Base-by-base conservation (phyloP, 1,140 invertebrate species). In the Calosoma granatense region DNA sequence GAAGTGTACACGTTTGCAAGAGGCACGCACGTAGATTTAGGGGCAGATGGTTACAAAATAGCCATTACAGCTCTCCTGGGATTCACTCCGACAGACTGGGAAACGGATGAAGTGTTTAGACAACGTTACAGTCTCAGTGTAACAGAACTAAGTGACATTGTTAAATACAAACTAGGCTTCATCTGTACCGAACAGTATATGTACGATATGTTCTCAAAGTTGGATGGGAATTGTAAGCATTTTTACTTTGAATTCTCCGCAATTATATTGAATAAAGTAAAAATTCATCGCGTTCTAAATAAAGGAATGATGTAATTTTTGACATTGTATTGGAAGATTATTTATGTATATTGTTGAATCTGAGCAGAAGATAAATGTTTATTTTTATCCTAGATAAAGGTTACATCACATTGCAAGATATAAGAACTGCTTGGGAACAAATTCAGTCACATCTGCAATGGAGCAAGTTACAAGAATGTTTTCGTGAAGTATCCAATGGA, bases 1-100 rank as follows among this genome's bases (percentile, higher is more conserved):
- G 41, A 47, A 47, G 15, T 47, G 15, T 47, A 47, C 41, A 47
- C 41, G 15, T 17, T 47, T 17, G 41, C 41, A 47, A 9, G 17
- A 47, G 41, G 9, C 4, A 17, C 6, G 3, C 9, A 47, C 15
- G 17, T 17, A 17, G 4, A 47, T 17, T 17, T 47, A 9, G 41
- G 41, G 41, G 9, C 22, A 22, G 22, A 53, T 53, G 51, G 51
- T 22, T 53, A 53, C 22, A 20, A 22, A 22, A 53, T 53, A 14
- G 51, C 51, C 20, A 53, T 53, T 22, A 53, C 22, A 11, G 51
- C 51, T 9, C 22, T 53, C 20, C 23, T 53, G 20, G 51, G 51
- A 53, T 53, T 53, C 22, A 22, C 20, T 9, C 51, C 51, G 12
- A 22, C 20, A 22, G 17, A 53, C 14, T 53, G 51, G 51, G 51